Conservation (phyloP, 2,888 invertebrate species). For the Volucella zonaria region DNA sequence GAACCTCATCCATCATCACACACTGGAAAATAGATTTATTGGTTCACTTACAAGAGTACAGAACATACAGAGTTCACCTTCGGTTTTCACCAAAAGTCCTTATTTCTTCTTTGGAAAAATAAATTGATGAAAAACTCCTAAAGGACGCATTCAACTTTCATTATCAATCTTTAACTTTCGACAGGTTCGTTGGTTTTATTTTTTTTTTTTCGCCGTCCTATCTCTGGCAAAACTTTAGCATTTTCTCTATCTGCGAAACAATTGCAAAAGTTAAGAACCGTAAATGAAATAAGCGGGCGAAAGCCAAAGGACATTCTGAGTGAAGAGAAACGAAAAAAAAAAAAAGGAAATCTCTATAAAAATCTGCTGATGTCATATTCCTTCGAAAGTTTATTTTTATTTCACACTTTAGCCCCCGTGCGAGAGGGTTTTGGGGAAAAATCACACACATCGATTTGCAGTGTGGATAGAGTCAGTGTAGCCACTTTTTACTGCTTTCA, state of each 20-base stretch:
- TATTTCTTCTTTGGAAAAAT: not conserved
- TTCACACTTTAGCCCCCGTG: slow-evolving; percentile 23
- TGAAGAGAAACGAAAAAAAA: not conserved
- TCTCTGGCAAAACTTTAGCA: not conserved
- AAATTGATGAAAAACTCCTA: slow-evolving; percentile 35
- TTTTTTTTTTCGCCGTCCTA: not conserved
- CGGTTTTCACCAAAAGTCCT: not conserved
- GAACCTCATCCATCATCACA: slow-evolving; percentile 41
- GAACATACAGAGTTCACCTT: not conserved
- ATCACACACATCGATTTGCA: slow-evolving; percentile 17
- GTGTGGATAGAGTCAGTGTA: no score
- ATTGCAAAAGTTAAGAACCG: slow-evolving; percentile 60
- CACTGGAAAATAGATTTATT: slow-evolving; percentile 46
- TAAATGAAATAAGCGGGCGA: slow-evolving; percentile 52
- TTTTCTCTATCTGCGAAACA: slow-evolving; percentile 25
- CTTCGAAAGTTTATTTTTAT: slow-evolving; percentile 58
- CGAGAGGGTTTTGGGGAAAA: not conserved
- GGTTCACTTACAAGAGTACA: slow-evolving; percentile 31
- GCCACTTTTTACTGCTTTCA: no score
- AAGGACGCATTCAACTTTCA: slow-evolving; percentile 43
- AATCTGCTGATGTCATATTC: slow-evolving; percentile 71
- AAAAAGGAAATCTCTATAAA: slow-evolving; percentile 27
- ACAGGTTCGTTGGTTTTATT: slow-evolving; percentile 17
- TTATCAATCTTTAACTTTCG: slow-evolving; percentile 67
- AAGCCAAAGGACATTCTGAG: slow-evolving; percentile 5